These are phyloP conservation scores for Stenodema calcarata DNA, from an alignment of 2,888 invertebrate species.

Conservation along the genomic window DNA sequence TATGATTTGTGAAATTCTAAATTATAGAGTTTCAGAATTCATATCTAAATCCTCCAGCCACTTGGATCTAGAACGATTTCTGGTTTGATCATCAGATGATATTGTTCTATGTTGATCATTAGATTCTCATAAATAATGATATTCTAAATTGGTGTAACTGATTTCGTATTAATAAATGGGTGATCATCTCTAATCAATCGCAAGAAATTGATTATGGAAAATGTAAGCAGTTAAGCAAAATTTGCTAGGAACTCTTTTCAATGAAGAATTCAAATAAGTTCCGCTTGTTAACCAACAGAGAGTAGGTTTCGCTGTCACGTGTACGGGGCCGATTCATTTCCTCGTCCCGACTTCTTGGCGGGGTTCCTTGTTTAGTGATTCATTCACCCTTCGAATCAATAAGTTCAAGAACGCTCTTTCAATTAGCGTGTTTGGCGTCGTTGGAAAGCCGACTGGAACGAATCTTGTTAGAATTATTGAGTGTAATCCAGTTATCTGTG, in stretches of 20 bases:
- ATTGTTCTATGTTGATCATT: too few relatives aligned
- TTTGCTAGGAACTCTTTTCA: neutral
- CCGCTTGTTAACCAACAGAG: neutral
- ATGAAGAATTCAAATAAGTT: neutral
- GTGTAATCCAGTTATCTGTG: neutral
- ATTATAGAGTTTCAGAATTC: too few relatives aligned
- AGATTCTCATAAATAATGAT: too few relatives aligned
- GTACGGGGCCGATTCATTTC: neutral
- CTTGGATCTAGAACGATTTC: too few relatives aligned
- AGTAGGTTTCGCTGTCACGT: neutral
- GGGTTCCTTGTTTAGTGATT: neutral
- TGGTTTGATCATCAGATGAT: too few relatives aligned
- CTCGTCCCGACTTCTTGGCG: neutral
- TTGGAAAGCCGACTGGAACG: neutral
- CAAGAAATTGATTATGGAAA: too few relatives aligned
- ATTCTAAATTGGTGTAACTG: too few relatives aligned
- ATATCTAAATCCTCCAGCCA: too few relatives aligned
- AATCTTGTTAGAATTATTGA: neutral
- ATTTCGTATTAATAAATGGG: too few relatives aligned
- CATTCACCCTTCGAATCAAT: neutral
- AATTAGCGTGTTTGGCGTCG: neutral
- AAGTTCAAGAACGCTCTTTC: neutral
- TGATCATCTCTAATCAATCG: too few relatives aligned
- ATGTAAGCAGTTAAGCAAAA: neutral
- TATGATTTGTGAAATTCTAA: too few relatives aligned